A percentile compares a stretch with the other conserved stretches of the same genome.
Conservation (phyloP, 2,797 vertebrate genomes). For the Tokudaia tokunoshimensis region DNA sequence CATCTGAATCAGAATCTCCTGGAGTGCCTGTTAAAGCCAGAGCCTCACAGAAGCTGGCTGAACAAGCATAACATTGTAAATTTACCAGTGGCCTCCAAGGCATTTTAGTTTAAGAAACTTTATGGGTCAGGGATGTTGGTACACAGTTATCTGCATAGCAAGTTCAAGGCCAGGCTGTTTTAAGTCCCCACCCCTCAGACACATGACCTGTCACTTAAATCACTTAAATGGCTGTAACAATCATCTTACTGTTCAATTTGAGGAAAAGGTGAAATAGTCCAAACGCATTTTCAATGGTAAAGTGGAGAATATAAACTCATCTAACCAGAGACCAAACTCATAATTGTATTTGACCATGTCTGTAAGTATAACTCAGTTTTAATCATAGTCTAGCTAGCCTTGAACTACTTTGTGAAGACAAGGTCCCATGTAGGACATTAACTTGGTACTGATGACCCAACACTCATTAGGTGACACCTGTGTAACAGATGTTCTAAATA, state of each 20-base stretch:
- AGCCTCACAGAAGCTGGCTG: background rate
- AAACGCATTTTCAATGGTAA: background rate
- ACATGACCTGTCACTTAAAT: background rate
- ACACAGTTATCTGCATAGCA: background rate
- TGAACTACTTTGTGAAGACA: background rate
- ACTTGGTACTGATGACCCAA: background rate
- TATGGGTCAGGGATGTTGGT: background rate
- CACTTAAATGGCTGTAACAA: background rate
- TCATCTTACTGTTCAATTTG: slow-evolving; percentile 15
- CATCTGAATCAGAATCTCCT: background rate
- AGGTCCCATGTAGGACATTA: background rate
- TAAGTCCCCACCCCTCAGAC: background rate
- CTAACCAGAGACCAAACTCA: background rate
- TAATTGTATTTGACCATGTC: background rate
- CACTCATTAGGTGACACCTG: background rate
- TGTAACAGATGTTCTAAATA: background rate
- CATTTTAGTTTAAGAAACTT: slow-evolving; percentile 24
- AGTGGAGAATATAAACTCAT: background rate
- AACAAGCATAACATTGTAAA: background rate
- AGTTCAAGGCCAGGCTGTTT: background rate
- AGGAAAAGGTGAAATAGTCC: slow-evolving; percentile 15
- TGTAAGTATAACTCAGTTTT: background rate
- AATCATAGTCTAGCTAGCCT: background rate
- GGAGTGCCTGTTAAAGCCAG: background rate
- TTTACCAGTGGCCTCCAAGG: background rate